Conservation (phyloP, 2,113 vertebrate genomes). For the Bubo bubo region DNA sequence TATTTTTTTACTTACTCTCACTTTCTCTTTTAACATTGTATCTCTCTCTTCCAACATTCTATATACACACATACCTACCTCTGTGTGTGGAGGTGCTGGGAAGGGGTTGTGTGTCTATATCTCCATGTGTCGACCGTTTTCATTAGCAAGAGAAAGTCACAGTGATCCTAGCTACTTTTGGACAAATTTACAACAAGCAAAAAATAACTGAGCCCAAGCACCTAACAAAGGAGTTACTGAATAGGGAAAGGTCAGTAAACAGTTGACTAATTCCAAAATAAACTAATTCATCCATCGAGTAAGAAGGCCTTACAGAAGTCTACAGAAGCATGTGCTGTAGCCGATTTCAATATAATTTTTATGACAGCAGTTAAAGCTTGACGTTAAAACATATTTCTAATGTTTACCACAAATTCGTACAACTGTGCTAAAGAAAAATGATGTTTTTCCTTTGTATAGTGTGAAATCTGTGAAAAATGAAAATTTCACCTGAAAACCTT, state of each 20-base stretch:
- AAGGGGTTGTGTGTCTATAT: not conserved
- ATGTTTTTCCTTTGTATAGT: not conserved
- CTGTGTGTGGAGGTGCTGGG: not conserved
- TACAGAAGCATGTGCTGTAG: not conserved
- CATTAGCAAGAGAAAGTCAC: not conserved
- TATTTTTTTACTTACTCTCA: not conserved
- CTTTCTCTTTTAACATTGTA: not conserved
- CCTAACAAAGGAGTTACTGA: not conserved
- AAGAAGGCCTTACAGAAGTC: not conserved
- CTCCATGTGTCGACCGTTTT: not conserved
- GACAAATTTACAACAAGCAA: not conserved
- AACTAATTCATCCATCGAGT: not conserved
- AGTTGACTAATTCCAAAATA: not conserved
- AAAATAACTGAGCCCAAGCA: not conserved
- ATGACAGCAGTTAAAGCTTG: not conserved
- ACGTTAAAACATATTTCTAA: not conserved
- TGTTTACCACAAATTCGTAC: not conserved
- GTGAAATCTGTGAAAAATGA: not conserved
- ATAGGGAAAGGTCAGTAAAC: not conserved
- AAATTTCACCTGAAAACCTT: not conserved
- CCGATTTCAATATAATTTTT: not conserved
- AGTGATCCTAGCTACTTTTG: not conserved
- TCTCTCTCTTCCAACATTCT: not conserved
- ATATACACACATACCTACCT: not conserved
- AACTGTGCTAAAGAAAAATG: rapidly evolving